phyloP scores from a whole-genome alignment of 2,113 vertebrate genomes.

The Corapipo altera region DNA sequence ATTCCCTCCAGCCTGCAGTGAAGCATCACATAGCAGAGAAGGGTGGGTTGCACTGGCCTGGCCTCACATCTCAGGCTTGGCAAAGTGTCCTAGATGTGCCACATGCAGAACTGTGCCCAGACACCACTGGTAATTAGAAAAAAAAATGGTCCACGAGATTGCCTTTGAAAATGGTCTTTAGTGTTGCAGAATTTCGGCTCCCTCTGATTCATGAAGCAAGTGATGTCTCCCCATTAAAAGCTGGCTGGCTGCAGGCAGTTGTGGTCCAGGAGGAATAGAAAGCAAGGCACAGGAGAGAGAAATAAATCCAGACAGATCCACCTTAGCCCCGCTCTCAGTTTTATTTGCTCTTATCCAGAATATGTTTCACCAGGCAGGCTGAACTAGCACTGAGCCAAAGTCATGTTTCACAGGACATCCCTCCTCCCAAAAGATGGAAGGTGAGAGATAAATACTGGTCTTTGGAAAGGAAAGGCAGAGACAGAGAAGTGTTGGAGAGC shows the following conservation, averaged over 20 bases:
- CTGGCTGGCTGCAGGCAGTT: not conserved
- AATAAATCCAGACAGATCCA: constrained; percentile 14
- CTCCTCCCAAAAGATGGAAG: not conserved
- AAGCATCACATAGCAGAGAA: not conserved
- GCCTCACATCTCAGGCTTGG: not conserved
- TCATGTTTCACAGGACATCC: not conserved
- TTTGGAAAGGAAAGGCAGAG: not conserved
- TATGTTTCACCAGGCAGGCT: not conserved
- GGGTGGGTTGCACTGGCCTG: not conserved
- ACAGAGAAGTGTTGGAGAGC: not conserved
- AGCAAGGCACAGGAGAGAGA: not conserved
- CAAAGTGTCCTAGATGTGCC: rapidly evolving
- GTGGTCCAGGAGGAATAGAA: not conserved
- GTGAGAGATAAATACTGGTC: not conserved
- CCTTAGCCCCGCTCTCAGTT: not conserved
- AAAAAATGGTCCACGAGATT: not conserved
- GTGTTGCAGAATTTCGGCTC: not conserved
- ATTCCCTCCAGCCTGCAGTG: not conserved
- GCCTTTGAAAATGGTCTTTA: not conserved
- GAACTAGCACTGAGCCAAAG: not conserved
- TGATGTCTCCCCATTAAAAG: constrained; percentile 11
- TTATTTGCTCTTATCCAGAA: not conserved
- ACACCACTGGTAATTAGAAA: not conserved
- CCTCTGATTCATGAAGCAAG: not conserved
- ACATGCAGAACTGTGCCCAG: not conserved